phyloP scores from a whole-genome alignment of 2,797 vertebrate species.

The Typhlichthys eigenmanni region DNA sequence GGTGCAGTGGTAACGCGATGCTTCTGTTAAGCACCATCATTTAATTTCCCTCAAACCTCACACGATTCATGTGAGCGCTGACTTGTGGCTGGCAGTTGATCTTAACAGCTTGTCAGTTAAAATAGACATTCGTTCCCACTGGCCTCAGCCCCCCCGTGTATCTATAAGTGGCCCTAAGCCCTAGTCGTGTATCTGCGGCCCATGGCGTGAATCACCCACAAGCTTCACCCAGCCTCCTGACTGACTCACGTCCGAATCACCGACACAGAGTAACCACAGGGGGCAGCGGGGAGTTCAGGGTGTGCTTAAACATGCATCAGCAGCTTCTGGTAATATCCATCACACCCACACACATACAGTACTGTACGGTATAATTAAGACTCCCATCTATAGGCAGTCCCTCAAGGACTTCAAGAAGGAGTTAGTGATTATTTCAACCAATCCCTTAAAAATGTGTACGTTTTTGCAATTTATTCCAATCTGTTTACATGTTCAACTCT shows the following conservation, averaged over 20 bases:
- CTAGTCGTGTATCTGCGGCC: neutral
- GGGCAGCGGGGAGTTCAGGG: no score
- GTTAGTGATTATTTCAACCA: no score
- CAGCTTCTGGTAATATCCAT: no score
- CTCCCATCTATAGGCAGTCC: no score
- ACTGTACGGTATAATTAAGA: no score
- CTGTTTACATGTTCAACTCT: no score
- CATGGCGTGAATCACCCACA: neutral
- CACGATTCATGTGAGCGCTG: neutral
- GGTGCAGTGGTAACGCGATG: conserved; percentile 32
- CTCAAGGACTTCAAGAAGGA: no score
- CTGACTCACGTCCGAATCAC: conserved; percentile 41
- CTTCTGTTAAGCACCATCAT: conserved; percentile 51
- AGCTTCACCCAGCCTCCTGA: conserved; percentile 16
- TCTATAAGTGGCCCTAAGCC: neutral
- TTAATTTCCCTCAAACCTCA: conserved; percentile 27
- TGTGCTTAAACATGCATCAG: no score
- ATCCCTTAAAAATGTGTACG: no score
- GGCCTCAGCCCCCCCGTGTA: neutral
- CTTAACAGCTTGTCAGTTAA: neutral
- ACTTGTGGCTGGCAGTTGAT: neutral
- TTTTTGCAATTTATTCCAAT: no score
- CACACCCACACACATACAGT: no score
- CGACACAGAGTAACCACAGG: neutral
- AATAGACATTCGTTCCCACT: neutral